Evolutionary conservation across 1,140 invertebrate genomes (phyloP).

Genomic region (Drosophila ficusphila): DNA sequence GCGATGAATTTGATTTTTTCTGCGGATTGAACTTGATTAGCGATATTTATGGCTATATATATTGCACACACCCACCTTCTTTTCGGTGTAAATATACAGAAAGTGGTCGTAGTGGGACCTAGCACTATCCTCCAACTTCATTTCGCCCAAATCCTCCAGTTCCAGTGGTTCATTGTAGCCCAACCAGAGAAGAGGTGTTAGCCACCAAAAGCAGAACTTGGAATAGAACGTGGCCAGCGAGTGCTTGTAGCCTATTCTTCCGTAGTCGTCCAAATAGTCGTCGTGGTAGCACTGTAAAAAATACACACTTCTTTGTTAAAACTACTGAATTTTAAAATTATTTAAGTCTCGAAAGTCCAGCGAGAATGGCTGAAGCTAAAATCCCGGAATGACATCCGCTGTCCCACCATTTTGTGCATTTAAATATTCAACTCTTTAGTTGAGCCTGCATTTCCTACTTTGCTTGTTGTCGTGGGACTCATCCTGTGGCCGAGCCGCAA

Average conservation of each 20-base stretch:
- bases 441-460: background rate
- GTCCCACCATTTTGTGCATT: background rate
- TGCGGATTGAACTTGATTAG: constrained; percentile 25
- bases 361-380: background rate
- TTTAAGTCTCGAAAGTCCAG: background rate
- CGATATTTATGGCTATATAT: background rate
- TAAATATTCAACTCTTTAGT: background rate
- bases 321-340: background rate
- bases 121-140: constrained; percentile 87
- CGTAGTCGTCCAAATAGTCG: constrained; percentile 72
- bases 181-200: constrained; percentile 87
- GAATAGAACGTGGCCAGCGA: constrained; percentile 88
- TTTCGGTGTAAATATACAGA: constrained; percentile 77
- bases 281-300: constrained; percentile 67
- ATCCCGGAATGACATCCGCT: background rate
- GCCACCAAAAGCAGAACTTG: constrained; percentile 91
- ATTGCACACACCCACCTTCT: constrained; percentile 51
- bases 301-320: too few species aligned
- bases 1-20: constrained; percentile 73
- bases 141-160: constrained; percentile 88
- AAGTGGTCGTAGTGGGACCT: constrained; percentile 82
- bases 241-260: constrained; percentile 85
- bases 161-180: constrained; percentile 89
- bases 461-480: constrained; percentile 36
- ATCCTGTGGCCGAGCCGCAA: constrained; percentile 54